Evolutionary conservation across 2,797 vertebrate species (phyloP).

Genomic region (Pristis pectinata): DNA sequence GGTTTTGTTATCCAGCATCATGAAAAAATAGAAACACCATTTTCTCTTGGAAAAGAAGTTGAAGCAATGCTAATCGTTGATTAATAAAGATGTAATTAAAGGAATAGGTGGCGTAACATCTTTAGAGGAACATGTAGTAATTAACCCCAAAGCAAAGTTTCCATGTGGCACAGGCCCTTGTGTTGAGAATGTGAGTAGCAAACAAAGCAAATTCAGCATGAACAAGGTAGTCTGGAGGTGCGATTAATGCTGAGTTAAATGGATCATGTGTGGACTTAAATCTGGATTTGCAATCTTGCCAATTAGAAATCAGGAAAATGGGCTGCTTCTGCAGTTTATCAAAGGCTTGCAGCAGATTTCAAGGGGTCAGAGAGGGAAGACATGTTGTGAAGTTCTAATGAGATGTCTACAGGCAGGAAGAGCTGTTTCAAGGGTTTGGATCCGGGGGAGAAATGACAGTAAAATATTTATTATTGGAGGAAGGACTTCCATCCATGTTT

Average conservation of each 20-base stretch:
- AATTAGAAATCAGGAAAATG: neutral
- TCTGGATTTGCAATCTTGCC: neutral
- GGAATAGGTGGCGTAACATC: neutral
- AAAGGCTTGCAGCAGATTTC: neutral
- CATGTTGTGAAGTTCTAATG: neutral
- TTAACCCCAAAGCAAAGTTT: too few species aligned
- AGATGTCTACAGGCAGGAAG: neutral
- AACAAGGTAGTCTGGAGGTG: neutral
- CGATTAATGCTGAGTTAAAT: neutral
- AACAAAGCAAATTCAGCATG: neutral
- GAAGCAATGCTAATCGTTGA: conserved; percentile 1
- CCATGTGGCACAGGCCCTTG: neutral
- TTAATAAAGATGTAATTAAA: neutral
- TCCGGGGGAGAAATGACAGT: neutral
- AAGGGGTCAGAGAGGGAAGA: neutral
- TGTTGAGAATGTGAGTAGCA: neutral
- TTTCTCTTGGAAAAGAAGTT: neutral
- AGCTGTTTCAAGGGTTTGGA: neutral
- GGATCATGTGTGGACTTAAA: neutral
- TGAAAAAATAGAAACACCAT: neutral
- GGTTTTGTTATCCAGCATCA: neutral
- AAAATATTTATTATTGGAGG: neutral
- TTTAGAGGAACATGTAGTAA: neutral
- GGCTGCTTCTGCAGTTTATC: neutral
- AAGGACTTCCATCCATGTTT: neutral